Evolutionary conservation across 2,797 vertebrate species (phyloP), one percentile per base, ranked within the genome.

Genomic region (Danio choprae): DNA sequence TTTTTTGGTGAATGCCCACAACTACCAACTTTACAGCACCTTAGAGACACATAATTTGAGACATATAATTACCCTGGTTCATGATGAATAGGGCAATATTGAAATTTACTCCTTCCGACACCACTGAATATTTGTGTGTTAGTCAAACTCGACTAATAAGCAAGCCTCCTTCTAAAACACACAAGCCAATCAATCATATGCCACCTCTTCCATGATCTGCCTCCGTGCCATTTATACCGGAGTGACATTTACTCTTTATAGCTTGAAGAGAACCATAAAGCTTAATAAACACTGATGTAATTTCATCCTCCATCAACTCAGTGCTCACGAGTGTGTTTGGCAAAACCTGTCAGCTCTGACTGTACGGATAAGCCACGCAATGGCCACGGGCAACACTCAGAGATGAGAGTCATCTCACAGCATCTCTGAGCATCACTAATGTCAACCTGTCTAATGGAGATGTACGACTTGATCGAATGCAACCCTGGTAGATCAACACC

Each of bases 221-320:
- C 20, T 38, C 15, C 36, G 2, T 69, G 15, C 6, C n/a, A 41
- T 53, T 75, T 15, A 74, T 36, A 63, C 58, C 40, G 11, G 46
- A 11, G 50, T 46, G 63, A n/a, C 63, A 68, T 77, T 67, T n/a
- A 68, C 41, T 46, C 6, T 16, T 13, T 29, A 56, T 18, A 20
- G n/a, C 68, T 60, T 64, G 62, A 40, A 36, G 53, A 29, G 51
- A 68, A 41, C 59, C 53, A 72, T 78, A 62, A 73, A 29, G 16
- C 65, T 67, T 60, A 79, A 55, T 68, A 69, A 79, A 78, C 50
- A 12, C 70, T 38, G 55, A 74, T 71, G 40, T 44, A 63, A 59
- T 79, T 77, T 69, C 59, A 58, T 80, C 60, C 16, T 44, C 56
- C 48, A 43, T 59, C 53, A 48, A 20, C n/a, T 46, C 59, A 22